Evolutionary conservation across 2,888 invertebrate species (phyloP), one percentile per base, ranked within the genome.

Genomic region (Pyrrhosoma nymphula): DNA sequence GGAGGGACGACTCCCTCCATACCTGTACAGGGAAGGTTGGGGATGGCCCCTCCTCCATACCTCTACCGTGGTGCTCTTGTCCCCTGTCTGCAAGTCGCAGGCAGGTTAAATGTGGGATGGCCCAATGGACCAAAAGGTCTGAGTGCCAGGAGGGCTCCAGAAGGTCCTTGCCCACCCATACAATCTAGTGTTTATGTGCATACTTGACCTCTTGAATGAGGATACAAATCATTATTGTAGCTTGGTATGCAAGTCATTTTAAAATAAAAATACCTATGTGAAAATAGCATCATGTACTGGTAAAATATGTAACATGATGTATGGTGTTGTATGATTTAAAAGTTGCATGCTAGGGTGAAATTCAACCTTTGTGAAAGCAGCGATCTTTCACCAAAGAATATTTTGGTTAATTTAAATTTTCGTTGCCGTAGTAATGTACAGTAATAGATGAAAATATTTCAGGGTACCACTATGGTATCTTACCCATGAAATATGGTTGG

Each of bases 361-460:
- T 12, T 35, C 30, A 30, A 35, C 82, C 82, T 82, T 82, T 35
- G 82, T 30, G 82, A 82, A 82, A 30, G 35, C 82, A 35, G 14
- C 82, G 30, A 82, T 82, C 82, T 82, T 35, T 82, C 35, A 35
- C 82, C 82, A 82, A 82, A 82, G 82, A 82, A 82, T 82, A 14
- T 35, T 82, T 82, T 82, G 82, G 82, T 82, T 35, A 3, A 35
- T 14, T 69, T 69, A 4, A 1, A 82, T 82, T 3, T 82, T 82
- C n/a, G 30, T 35, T 82, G 30, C 82, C 35, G 82, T 82, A 14
- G 12, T 82, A 16, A 26, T 82, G 82, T 30, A 26, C 16, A 35
- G 82, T n/a, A 82, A 26, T 82, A 82, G 35, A 35, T 82, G 8
- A 35, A 30, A 82, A 82, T 35, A 30, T 12, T 4, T 35, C 35